Conservation (phyloP, 2,888 invertebrate species). For the Dorcus parallelipipedus region DNA sequence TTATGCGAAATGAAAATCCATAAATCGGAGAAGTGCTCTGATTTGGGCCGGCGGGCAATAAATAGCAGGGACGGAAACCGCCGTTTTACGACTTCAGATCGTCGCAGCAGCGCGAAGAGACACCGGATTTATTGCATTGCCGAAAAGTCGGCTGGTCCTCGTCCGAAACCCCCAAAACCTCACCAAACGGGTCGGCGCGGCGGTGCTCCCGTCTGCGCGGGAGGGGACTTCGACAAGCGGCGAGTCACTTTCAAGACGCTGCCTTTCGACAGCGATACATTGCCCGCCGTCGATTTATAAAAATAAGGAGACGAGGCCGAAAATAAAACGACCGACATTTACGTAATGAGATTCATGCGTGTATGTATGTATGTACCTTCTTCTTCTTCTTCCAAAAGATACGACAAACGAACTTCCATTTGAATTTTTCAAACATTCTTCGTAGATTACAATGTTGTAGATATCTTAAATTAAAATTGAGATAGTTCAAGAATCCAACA, state of each 20-base stretch:
- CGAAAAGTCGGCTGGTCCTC: constrained; percentile 41
- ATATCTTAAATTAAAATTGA: not conserved
- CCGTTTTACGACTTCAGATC: constrained; percentile 8
- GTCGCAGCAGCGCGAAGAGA: constrained; percentile 1
- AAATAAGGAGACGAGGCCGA: constrained; percentile 3
- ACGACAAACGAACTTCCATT: too few species aligned
- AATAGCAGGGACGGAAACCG: constrained; percentile 4
- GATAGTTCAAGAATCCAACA: too few species aligned
- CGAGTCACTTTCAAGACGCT: constrained; percentile 34
- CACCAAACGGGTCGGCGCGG: constrained; percentile 35
- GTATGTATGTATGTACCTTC: not conserved
- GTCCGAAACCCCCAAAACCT: constrained; percentile 41
- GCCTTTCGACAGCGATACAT: constrained; percentile 27
- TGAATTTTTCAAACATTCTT: too few species aligned
- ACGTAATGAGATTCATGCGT: constrained; percentile 44
- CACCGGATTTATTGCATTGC: constrained; percentile 41
- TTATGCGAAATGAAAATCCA: not conserved
- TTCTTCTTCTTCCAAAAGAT: not conserved
- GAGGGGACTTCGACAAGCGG: constrained; percentile 32
- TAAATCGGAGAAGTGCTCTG: not conserved
- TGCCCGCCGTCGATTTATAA: constrained; percentile 24
- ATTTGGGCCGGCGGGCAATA: not conserved
- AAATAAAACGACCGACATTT: constrained; percentile 34
- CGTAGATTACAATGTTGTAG: too few species aligned
- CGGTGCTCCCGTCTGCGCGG: constrained; percentile 25